Conservation (phyloP, 1,140 invertebrate genomes). For the Lanistes nyassanus region DNA sequence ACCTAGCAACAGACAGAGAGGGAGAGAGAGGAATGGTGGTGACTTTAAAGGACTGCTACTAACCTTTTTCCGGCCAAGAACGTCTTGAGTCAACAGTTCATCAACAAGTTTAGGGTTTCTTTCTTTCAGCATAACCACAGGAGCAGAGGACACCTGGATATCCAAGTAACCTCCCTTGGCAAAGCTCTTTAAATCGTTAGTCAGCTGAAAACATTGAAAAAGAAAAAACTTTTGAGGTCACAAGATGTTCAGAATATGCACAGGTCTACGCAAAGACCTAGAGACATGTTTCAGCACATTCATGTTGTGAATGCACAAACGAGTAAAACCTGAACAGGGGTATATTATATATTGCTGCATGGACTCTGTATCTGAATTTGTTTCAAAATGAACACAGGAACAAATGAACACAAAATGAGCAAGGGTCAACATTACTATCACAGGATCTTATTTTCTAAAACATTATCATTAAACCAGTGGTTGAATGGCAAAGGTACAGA, state of each 20-base stretch:
- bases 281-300: too few relatives aligned
- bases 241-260: conserved; percentile 6
- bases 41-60: conserved; percentile 1
- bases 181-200: conserved; percentile 64
- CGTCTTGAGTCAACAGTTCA: neutral
- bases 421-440: too few relatives aligned
- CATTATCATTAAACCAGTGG: too few relatives aligned
- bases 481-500: too few relatives aligned
- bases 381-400: too few relatives aligned
- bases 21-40: neutral
- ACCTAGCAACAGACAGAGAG: conserved; percentile 60
- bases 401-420: too few relatives aligned
- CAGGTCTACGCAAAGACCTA: too few relatives aligned
- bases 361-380: too few relatives aligned
- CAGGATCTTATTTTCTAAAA: too few relatives aligned
- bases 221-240: neutral
- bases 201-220: conserved; percentile 50
- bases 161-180: conserved; percentile 36
- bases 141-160: conserved; percentile 78
- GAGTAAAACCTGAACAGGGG: too few relatives aligned
- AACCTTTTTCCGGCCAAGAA: conserved; percentile 16
- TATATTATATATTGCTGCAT: too few relatives aligned
- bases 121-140: conserved; percentile 84
- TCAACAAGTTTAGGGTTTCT: conserved; percentile 74
- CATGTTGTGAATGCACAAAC: too few relatives aligned